Conservation (phyloP, 1,140 invertebrate genomes). For the Philotrypesis tridentata region DNA sequence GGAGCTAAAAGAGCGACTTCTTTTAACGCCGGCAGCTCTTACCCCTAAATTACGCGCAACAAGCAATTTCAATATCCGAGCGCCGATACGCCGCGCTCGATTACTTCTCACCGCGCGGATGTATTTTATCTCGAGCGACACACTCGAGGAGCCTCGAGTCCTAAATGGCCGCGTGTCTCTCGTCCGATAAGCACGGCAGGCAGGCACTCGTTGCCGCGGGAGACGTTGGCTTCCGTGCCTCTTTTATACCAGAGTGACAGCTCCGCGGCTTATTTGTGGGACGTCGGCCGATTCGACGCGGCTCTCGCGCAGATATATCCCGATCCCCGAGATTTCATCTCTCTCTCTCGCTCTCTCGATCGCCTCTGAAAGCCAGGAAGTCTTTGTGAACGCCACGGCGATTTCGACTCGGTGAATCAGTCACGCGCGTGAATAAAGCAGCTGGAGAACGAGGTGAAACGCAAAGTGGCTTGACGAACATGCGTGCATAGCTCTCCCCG, state of each 20-base stretch:
- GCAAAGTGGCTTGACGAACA: conserved; percentile 1
- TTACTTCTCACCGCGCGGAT: too few species aligned
- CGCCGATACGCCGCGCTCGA: too few species aligned
- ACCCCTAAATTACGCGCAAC: too few species aligned
- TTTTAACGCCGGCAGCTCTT: too few species aligned
- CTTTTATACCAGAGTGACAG: not conserved
- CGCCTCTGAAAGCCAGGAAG: not conserved
- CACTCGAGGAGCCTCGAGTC: not conserved
- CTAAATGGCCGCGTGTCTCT: not conserved
- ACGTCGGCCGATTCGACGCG: conserved; percentile 1
- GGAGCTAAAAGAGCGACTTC: too few species aligned
- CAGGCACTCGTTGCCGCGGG: not conserved
- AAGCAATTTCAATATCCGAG: too few species aligned
- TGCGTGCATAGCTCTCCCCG: too few species aligned
- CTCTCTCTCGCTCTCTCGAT: too few species aligned
- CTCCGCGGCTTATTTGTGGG: not conserved
- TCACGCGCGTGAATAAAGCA: not conserved
- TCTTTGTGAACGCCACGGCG: not conserved
- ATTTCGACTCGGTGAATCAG: conserved; percentile 15
- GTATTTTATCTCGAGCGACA: not conserved
- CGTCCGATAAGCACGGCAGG: not conserved
- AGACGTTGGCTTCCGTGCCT: not conserved
- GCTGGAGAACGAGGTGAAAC: not conserved
- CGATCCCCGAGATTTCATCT: not conserved
- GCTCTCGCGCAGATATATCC: not conserved